phyloP scores from a whole-genome alignment of 2,113 vertebrate species.

The Dolichallabes microphthalmus region DNA sequence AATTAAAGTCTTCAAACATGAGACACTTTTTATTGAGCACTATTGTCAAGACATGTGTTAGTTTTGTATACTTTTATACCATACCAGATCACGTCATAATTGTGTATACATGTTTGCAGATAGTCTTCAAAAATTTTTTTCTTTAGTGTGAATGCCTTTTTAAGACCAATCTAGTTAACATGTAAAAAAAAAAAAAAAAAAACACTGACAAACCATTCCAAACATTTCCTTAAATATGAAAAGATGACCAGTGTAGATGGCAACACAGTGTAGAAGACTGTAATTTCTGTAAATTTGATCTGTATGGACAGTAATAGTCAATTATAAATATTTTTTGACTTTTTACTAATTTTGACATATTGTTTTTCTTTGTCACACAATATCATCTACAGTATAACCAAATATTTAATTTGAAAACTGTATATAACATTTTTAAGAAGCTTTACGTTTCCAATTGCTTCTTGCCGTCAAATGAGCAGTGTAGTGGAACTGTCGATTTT shows the following conservation, averaged over 20 bases:
- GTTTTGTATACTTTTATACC: slow-evolving; percentile 54
- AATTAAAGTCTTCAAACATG: slow-evolving; percentile 74
- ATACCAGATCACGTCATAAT: slow-evolving; percentile 43
- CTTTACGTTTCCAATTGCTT: no score
- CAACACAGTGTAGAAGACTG: not conserved
- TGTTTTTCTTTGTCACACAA: no score
- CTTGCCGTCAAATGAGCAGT: no score
- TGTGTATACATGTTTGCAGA: slow-evolving; percentile 43
- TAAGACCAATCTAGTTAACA: slow-evolving; percentile 20
- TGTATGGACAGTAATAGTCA: not conserved
- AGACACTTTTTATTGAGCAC: slow-evolving; percentile 62
- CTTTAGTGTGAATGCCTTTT: slow-evolving; percentile 36
- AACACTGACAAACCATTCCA: not conserved
- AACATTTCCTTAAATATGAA: not conserved
- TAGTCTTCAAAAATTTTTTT: slow-evolving; percentile 16
- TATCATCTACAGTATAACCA: no score
- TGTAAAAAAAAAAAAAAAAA: not conserved
- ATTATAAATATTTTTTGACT: no score
- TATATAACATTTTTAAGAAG: no score
- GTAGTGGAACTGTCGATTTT: no score
- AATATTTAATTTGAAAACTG: no score
- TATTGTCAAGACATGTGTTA: slow-evolving; percentile 63
- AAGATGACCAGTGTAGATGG: not conserved
- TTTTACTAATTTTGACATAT: no score
- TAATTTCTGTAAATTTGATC: not conserved